Conservation (phyloP, 2,888 invertebrate species). For the Acleris cristana region DNA sequence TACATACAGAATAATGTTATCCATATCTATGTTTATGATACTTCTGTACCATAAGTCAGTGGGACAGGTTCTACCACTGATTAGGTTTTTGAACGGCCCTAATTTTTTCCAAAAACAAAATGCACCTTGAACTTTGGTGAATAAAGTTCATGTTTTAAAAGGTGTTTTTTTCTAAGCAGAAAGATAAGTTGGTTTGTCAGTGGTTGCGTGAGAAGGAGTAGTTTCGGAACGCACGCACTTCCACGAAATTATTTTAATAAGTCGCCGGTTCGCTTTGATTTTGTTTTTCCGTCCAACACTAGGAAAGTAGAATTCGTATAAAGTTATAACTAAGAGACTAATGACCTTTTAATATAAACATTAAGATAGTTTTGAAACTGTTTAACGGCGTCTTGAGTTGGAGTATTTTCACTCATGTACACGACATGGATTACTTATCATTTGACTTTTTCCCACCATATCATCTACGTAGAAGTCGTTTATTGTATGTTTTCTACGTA, state of each 20-base stretch:
- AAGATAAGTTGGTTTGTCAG: conserved; percentile 53
- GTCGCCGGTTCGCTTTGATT: conserved; percentile 74
- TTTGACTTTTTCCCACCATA: too few relatives aligned
- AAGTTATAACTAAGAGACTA: conserved; percentile 27
- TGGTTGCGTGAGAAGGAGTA: conserved; percentile 69
- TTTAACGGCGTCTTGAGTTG: not conserved
- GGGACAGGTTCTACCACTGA: conserved; percentile 71
- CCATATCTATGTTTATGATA: conserved; percentile 68
- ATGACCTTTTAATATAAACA: conserved; percentile 9
- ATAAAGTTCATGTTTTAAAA: conserved; percentile 47
- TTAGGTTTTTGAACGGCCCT: conserved; percentile 59
- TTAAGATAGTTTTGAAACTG: conserved; percentile 8
- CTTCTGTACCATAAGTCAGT: conserved; percentile 63
- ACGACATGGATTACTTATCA: too few relatives aligned
- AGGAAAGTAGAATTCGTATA: conserved; percentile 32
- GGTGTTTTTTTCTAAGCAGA: conserved; percentile 44
- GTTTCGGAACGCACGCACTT: conserved; percentile 77
- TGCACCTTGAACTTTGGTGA: conserved; percentile 38
- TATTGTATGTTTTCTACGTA: too few relatives aligned
- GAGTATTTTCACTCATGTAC: not conserved
- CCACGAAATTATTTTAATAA: conserved; percentile 81
- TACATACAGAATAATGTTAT: conserved; percentile 52
- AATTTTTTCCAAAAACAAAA: conserved; percentile 24
- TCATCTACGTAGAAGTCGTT: too few relatives aligned
- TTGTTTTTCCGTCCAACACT: conserved; percentile 52